Evolutionary conservation across 2,113 vertebrate species (phyloP), one percentile per base, ranked within the genome.

Genomic region (Tyrannus savana): DNA sequence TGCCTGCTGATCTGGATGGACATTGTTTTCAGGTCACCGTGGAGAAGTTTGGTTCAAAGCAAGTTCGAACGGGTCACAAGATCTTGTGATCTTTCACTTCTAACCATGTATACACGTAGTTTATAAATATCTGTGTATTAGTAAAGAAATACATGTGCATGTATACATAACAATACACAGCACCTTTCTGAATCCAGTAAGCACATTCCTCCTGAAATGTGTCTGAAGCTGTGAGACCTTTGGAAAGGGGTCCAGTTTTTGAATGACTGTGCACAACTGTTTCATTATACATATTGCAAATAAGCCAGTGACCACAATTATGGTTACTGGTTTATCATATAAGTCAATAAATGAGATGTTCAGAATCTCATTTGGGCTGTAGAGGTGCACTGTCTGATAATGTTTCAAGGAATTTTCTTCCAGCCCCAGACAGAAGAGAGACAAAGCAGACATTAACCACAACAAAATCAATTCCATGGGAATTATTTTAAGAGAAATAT

Each of bases 391-490:
- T 56, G 75, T 22, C 55, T 84, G 88, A 93, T 94, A 94, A 56
- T 41, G 68, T 84, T 88, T 74, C 6, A 21, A 94, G 77, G 75
- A 89, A 90, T 90, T 93, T 91, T 96, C 44, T 90, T 90, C 24
- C 44, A 84, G 41, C 4, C 35, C 46, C 87, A 94, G 72, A 87
- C 44, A 84, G 85, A 86, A 87, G 56, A 90, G 46, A 95, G 64
- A 83, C 68, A 78, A 72, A 90, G 77, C 84, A 89, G 85, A 74
- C 87, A 82, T 87, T 73, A 95, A 93, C 85, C 83, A 93, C 76
- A 90, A 90, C 60, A 92, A 95, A 90, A 93, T 75, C 6, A 95
- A 75, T 94, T 95, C 90, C 83, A 88, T 89, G 56, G 86, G 85
- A 95, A 78, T 77, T 64, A 87, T 94, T 86, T 72, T 2, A 68